phyloP scores from a whole-genome alignment of 2,113 vertebrate genomes.

The Pelvicachromis taeniatus region DNA sequence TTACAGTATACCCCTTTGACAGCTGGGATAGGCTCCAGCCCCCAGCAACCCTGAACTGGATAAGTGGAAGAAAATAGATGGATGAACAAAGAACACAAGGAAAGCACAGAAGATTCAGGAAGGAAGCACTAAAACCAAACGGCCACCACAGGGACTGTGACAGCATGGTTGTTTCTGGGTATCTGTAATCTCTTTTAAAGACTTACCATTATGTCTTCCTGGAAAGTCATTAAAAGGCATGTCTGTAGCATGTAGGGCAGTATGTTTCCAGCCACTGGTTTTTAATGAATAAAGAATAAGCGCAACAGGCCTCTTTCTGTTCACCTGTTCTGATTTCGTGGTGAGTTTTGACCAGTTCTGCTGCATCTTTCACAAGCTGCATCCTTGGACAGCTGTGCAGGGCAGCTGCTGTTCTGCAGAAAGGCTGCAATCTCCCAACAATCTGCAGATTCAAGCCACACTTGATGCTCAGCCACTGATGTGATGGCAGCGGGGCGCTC shows the following conservation, averaged over 20 bases:
- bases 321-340: conserved; percentile 46
- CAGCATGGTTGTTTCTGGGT: background rate
- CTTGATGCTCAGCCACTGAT: conserved; percentile 36
- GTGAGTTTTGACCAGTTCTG: conserved; percentile 41
- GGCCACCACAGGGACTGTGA: background rate
- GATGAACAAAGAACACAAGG: background rate
- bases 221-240: background rate
- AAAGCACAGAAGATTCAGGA: background rate
- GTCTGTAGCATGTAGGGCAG: background rate
- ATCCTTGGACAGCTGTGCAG: conserved; percentile 49
- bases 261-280: background rate
- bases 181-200: background rate
- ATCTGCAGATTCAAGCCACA: conserved; percentile 46
- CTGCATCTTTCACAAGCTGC: conserved; percentile 31
- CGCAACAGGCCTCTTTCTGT: background rate
- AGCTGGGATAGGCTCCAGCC: background rate
- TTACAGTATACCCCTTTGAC: background rate
- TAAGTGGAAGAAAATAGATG: background rate
- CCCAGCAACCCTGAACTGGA: background rate
- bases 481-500: conserved; percentile 25
- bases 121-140: background rate
- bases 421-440: conserved; percentile 37
- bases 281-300: background rate
- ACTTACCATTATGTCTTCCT: background rate
- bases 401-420: conserved; percentile 55